phyloP scores from a whole-genome alignment of 2,797 vertebrate genomes.

The Helarctos malayanus region DNA sequence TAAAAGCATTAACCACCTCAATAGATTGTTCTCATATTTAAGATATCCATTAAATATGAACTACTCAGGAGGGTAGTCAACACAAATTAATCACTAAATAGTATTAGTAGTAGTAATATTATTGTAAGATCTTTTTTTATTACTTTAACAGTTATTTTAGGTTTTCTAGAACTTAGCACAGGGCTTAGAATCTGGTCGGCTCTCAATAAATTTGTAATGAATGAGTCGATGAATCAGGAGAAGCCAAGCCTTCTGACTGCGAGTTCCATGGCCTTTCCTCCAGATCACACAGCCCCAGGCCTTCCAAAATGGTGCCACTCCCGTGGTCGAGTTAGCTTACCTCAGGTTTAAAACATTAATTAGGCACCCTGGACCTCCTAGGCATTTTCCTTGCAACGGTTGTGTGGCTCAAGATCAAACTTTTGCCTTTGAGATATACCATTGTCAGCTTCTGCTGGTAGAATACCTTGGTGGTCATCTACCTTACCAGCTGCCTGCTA shows the following conservation, averaged over 20 bases:
- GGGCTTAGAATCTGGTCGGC: background rate
- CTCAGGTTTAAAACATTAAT: background rate
- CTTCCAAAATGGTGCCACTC: background rate
- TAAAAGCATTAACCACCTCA: background rate
- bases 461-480: background rate
- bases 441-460: background rate
- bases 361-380: background rate
- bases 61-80: background rate
- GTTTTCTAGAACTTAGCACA: background rate
- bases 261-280: background rate
- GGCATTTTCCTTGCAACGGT: background rate
- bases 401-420: background rate
- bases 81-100: background rate
- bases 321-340: background rate
- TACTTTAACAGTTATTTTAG: background rate
- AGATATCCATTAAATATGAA: background rate
- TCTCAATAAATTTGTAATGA: background rate
- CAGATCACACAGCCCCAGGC: background rate
- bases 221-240: background rate
- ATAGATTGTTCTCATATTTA: background rate
- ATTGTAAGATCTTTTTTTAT: background rate
- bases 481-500: background rate
- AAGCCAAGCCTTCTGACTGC: background rate
- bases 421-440: background rate
- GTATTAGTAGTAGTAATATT: background rate